Percentiles rank a stretch among this genome's conserved stretches.
Evolutionary conservation across 2,113 vertebrate genomes (phyloP).

Genomic region (Chaetodon trifascialis): DNA sequence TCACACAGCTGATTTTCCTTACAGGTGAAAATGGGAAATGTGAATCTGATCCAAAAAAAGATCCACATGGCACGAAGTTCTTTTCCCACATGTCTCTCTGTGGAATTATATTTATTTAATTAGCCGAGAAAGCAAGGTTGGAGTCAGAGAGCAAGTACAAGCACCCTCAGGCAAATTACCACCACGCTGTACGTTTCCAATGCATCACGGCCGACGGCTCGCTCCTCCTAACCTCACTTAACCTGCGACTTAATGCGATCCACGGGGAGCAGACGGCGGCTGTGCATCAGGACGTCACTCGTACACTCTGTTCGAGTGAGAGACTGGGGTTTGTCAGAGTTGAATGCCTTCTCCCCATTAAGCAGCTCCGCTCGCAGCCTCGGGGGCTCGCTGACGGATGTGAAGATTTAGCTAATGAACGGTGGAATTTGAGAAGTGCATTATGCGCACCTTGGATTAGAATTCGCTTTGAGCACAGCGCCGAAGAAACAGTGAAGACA

Average conservation of each 20-base stretch:
- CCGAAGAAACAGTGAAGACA: background rate
- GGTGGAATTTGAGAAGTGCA: constrained; percentile 16
- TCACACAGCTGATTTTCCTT: constrained; percentile 2
- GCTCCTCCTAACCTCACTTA: constrained; percentile 29
- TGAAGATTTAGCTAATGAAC: constrained; percentile 21
- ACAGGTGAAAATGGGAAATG: constrained; percentile 10
- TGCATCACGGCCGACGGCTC: background rate
- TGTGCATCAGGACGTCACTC: constrained; percentile 21
- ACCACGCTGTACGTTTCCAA: constrained; percentile 29
- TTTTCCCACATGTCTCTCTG: background rate
- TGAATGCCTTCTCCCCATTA: constrained; percentile 19
- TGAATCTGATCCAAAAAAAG: background rate
- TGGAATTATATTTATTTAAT: constrained; percentile 40
- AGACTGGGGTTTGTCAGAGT: constrained; percentile 16
- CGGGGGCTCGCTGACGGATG: background rate
- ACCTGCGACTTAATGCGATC: constrained; percentile 42
- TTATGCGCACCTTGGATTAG: constrained; percentile 1
- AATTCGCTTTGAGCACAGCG: background rate
- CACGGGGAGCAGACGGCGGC: constrained; percentile 7
- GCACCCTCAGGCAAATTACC: constrained; percentile 5
- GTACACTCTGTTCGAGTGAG: constrained; percentile 24
- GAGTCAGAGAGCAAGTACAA: background rate
- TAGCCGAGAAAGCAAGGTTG: constrained; percentile 12
- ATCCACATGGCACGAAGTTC: background rate
- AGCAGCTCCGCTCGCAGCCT: constrained; percentile 26